Conservation (phyloP, 2,113 vertebrate genomes). For the Odontesthes bonariensis region DNA sequence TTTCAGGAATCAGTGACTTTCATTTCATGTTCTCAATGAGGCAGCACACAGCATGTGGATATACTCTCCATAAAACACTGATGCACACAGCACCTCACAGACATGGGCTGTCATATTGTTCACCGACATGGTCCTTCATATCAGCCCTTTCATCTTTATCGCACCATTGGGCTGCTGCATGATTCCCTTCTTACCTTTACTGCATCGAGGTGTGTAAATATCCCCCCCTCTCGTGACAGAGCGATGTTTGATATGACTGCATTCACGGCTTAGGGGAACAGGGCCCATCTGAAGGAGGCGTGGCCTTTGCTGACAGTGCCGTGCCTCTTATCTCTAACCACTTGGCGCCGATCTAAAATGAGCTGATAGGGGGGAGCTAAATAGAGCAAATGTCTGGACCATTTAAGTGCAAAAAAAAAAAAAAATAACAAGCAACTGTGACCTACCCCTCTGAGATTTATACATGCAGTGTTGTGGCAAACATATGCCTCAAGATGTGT, state of each 20-base stretch:
- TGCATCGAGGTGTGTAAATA: constrained; percentile 67
- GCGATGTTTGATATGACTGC: constrained; percentile 49
- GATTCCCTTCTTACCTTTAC: constrained; percentile 49
- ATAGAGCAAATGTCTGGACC: constrained; percentile 32
- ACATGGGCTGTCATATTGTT: constrained; percentile 21
- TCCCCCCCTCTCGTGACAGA: constrained; percentile 39
- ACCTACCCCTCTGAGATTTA: neutral
- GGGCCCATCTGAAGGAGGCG: constrained; percentile 46
- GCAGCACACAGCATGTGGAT: constrained; percentile 24
- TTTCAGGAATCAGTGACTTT: constrained; percentile 51
- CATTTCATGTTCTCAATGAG: constrained; percentile 31
- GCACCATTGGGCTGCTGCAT: constrained; percentile 30
- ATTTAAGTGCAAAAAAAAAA: constrained; percentile 27
- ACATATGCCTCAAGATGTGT: neutral
- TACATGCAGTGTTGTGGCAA: neutral
- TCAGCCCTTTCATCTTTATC: constrained; percentile 29
- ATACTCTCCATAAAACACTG: constrained; percentile 21
- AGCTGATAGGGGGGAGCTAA: constrained; percentile 41
- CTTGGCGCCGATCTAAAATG: constrained; percentile 57
- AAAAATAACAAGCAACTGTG: neutral
- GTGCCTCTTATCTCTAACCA: constrained; percentile 50
- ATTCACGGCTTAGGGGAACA: constrained; percentile 52
- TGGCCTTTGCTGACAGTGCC: constrained; percentile 19
- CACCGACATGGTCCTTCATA: constrained; percentile 10
- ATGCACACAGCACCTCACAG: neutral